Base-by-base conservation (phyloP, 2,888 invertebrate species). In the Mimumesa dahlbomi region DNA sequence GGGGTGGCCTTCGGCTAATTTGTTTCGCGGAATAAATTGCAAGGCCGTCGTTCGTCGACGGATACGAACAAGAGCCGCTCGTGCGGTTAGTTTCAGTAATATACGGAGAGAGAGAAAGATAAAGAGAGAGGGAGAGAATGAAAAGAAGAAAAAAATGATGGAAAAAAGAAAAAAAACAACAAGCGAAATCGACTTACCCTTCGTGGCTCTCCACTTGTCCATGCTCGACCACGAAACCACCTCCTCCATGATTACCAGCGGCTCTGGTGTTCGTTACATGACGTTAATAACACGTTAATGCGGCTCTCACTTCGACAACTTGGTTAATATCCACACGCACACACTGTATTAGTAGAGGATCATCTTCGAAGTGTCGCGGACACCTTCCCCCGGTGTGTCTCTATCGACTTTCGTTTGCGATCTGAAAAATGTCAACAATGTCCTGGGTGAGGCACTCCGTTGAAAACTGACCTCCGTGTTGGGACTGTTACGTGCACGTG, bases 221-320 rank as follows among this genome's bases (percentile, higher is more conserved):
- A 61, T 40, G 18, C 19, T n/a, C 6, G 57, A 22, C 18, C 48
- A 7, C 48, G 34, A 52, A 22, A 7, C 9, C 16, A n/a, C 19
- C 40, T 49, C 42, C 65, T 74, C 74, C 78, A 74, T 73, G 66
- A 53, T 69, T 54, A 57, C 48, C 34, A 31, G 42, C 38, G 59
- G n/a, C n/a, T n/a, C 38, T 31, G 7, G 6, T 2, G 58, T 31
- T 54, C 50, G 54, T 75, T 77, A 79, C 77, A 79, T 80, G 64
- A 29, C 72, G 77, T 80, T 79, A 79, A 68, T 77, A 63, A 62
- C 56, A 50, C 56, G 67, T 79, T 79, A 79, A 80, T 77, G 36
- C 61, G 46, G 59, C 56, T 65, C 48, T 74, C 74, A 53, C 62
- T 63, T 57, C 57, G 53, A 75, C 75, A 75, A n/a, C 62, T 62